Percentiles rank a stretch among this genome's conserved stretches.
phyloP scores from a whole-genome alignment of 2,113 vertebrate species.

The Podocnemis expansa region DNA sequence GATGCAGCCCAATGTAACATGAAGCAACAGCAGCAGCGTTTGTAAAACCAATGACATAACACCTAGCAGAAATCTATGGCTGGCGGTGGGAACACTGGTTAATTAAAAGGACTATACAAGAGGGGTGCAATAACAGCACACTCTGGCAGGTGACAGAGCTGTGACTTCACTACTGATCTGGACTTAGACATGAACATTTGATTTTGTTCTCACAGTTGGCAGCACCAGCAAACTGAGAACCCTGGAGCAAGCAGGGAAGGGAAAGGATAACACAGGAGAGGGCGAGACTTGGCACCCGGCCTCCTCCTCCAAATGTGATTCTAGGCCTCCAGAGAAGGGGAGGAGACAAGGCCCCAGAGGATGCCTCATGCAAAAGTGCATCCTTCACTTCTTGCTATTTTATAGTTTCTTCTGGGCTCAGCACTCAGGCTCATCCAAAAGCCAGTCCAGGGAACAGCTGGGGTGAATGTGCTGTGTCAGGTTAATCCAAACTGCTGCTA shows the following conservation, averaged over 20 bases:
- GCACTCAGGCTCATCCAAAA: background rate
- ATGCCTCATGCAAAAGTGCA: background rate
- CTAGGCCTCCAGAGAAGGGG: background rate
- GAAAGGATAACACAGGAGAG: background rate
- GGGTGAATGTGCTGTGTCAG: background rate
- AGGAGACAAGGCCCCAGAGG: background rate
- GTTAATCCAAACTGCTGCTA: background rate
- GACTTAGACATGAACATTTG: background rate
- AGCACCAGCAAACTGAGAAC: background rate
- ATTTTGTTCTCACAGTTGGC: background rate
- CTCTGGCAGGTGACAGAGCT: background rate
- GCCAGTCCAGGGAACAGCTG: background rate
- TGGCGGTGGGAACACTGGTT: rapidly evolving
- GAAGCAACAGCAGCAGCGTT: background rate
- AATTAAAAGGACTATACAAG: background rate
- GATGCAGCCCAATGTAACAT: background rate
- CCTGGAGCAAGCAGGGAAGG: background rate
- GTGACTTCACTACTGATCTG: background rate
- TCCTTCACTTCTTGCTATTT: background rate
- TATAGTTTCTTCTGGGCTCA: background rate
- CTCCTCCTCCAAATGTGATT: background rate
- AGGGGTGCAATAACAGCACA: background rate
- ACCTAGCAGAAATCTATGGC: background rate
- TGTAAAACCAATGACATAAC: background rate
- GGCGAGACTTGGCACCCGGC: background rate